Evolutionary conservation across 1,140 invertebrate species (phyloP), one percentile per base, ranked within the genome.

Genomic region (Mercenaria mercenaria): DNA sequence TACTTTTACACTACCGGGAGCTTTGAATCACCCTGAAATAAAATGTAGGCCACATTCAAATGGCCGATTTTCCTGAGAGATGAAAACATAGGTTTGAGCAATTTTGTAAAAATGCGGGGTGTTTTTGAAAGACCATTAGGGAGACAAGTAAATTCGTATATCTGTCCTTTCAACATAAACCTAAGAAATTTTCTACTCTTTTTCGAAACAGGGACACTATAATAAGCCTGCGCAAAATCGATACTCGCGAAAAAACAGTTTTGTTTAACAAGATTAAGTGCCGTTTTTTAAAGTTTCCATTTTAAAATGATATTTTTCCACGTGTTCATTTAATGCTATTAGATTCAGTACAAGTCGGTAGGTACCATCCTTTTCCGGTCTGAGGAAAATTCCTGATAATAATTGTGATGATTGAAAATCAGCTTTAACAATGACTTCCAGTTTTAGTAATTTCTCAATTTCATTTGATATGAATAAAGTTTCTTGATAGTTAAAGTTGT

Each of bases 181-280:
- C 50, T 76, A 11, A 77, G 29, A 29, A 41, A 37, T 37, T 37
- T 39, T 77, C 43, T 32, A 20, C 39, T 39, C 6, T 77, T 39
- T 39, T 41, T 4, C 13, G 32, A 20, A 77, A 77, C 29, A 37
- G 34, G 74, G 2, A 77, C 74, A 77, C 34, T 26, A 80, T 64
- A 91, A 76, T 92, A 92, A 8, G 83, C 91, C 91, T 92, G 64
- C 23, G 39, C 83, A 18, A 91, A 34, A 81, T 91, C 87, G 18
- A 88, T 59, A 29, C 74, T 90, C 74, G 83, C 88, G 80, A 92
- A 89, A 56, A 59, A 91, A 37, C n/a, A n/a, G 64, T 29, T 29
- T 23, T 32, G 34, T 23, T 77, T 37, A 37, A 77, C 39, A 32
- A 77, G 43, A n/a, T 77, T 77, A n/a, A 77, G 43, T 23, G 39